Evolutionary conservation across 2,888 invertebrate genomes (phyloP).

Genomic region (Phyto melanocephala): DNA sequence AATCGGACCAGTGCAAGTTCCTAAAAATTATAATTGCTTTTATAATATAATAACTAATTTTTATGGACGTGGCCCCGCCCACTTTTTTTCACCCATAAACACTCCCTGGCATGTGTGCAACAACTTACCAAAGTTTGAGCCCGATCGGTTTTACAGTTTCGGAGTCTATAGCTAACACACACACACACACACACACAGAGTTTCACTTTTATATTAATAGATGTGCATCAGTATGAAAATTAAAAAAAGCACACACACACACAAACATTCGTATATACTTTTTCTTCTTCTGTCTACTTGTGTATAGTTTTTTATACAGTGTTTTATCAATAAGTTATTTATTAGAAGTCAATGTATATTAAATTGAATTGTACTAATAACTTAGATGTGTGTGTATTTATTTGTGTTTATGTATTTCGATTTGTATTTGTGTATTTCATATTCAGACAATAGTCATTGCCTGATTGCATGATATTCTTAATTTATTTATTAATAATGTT

Average conservation of each 20-base stretch:
- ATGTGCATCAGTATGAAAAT: not conserved
- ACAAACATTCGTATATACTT: not conserved
- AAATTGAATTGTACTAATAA: not conserved
- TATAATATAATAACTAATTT: too few species aligned
- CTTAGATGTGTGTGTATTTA: not conserved
- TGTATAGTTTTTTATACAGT: not conserved
- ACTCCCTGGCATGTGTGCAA: too few species aligned
- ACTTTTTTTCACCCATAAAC: too few species aligned
- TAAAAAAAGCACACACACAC: too few species aligned
- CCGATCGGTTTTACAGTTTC: too few species aligned
- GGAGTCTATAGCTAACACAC: too few species aligned
- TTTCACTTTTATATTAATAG: too few species aligned
- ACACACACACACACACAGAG: too few species aligned
- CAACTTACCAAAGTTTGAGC: too few species aligned
- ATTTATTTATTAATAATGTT: constrained; percentile 53
- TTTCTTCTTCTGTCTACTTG: not conserved
- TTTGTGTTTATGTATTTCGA: not conserved
- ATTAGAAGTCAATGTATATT: not conserved
- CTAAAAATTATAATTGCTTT: too few species aligned
- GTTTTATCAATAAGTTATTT: constrained; percentile 55
- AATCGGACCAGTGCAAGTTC: too few species aligned
- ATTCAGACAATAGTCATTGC: constrained; percentile 30
- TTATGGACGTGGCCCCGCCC: too few species aligned
- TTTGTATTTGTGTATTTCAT: not conserved
- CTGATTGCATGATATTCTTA: constrained; percentile 47